Percentiles rank a stretch among this genome's conserved stretches.
Evolutionary conservation across 2,113 vertebrate species (phyloP).

Genomic region (Lanius collurio): DNA sequence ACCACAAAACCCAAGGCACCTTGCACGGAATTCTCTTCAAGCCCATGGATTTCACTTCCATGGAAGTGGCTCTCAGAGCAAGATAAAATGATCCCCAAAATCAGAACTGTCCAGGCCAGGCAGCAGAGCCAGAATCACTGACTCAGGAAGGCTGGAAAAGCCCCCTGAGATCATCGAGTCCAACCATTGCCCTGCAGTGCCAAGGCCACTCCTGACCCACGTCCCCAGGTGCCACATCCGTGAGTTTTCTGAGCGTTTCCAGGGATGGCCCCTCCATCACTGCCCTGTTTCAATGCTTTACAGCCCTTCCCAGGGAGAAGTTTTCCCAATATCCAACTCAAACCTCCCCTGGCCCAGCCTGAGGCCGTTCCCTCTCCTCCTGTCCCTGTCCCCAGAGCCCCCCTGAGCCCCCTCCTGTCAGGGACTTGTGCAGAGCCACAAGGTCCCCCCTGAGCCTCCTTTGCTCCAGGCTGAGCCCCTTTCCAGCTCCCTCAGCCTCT

Average conservation of each 20-base stretch:
- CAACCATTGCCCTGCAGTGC: background rate
- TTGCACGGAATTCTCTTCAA: background rate
- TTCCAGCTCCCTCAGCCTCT: background rate
- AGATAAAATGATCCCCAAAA: background rate
- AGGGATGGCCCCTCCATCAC: background rate
- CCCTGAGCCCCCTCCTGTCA: background rate
- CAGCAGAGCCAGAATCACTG: background rate
- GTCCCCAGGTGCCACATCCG: rapidly evolving
- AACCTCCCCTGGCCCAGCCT: background rate
- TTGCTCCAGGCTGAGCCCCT: background rate
- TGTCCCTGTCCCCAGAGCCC: background rate
- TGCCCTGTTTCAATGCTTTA: background rate
- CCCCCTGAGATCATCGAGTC: rapidly evolving
- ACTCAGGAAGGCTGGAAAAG: background rate
- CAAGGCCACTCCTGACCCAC: background rate
- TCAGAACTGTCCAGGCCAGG: background rate
- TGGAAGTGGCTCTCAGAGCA: background rate
- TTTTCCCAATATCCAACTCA: background rate
- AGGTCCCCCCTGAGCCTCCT: background rate
- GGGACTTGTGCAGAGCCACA: background rate
- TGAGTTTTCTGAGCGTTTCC: background rate
- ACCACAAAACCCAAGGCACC: background rate
- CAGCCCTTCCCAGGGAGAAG: background rate
- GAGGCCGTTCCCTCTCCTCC: rapidly evolving
- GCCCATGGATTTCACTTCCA: background rate